Base-by-base conservation (phyloP, 1,140 invertebrate species). In the Oryctes rhinoceros region DNA sequence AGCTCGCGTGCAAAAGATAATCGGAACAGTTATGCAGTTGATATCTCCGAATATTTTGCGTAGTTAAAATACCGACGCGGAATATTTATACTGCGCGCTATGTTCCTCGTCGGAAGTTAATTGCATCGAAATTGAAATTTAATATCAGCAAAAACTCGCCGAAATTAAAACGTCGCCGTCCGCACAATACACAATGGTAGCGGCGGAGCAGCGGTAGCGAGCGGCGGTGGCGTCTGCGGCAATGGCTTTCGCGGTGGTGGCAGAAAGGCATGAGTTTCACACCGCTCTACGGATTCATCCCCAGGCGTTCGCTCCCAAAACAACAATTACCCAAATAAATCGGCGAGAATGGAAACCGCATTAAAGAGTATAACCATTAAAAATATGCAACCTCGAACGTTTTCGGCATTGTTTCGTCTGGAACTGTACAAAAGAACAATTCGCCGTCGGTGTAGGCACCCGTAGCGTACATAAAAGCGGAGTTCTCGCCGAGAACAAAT, bases 121-220 rank as follows among this genome's bases (percentile, higher is more conserved):
- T 71, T 71, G 65, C 65, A 71, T 71, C 65, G 65, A 71, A 71
- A 71, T 71, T 71, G 65, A 71, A 71, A 71, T 71, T 71, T 71
- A 71, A 71, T 71, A 71, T 71, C 65, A 71, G 65, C 65, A 71
- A 71, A 71, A 71, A 71, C 65, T 30, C 65, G 65, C 65, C 65
- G 65, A 71, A 71, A 71, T 71, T 71, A 71, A 71, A 71, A 71
- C 65, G 65, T 71, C 35, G 24, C 65, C 65, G 18, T 71, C 65
- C 65, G 65, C 65, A 71, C 65, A 20, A 71, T 71, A 71, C 65
- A 71, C 65, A 59, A 59, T 59, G 53, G 53, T 18, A 59, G 53
- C n/a, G 37, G 65, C 65, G 65, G 24, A 30, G 10, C 65, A 71
- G 65, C 65, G 65, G 20, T 71, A 30, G 65, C 20, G 20, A 7